Base-by-base conservation (phyloP, 2,113 vertebrate genomes). In the Xenopus borealis region DNA sequence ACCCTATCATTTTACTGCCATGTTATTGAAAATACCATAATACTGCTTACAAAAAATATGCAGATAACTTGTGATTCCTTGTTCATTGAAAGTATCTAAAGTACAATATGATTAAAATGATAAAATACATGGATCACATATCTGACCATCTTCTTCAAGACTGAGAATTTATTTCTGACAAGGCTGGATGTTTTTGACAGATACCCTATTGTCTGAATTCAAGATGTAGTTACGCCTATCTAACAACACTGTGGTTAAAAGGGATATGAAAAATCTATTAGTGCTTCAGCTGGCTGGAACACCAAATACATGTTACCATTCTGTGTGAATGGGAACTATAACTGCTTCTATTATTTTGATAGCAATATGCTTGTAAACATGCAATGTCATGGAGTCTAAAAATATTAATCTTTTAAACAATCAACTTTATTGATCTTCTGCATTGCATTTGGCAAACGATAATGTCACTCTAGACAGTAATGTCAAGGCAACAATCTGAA, bases 41-140 rank as follows among this genome's bases (percentile, higher is more conserved):
- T 40, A 44, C 18, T 55, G 16, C 16, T 69, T 40, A 33, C 46
- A 62, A n/a, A 40, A 57, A 55, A 46, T 65, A 18, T 61, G 18
- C 18, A 17, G 44, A 50, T 18, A 19, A 10, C 72, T 30, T 78
- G 78, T 81, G 71, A 79, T 83, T 81, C 80, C 80, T 81, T 80
- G 62, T 69, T 72, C 62, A 72, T 82, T 80, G 81, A 79, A 83
- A 83, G 81, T 79, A 83, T 77, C 79, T 83, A 74, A 81, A 83
- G 78, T 68, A 82, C n/a, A 1, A 64, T 80, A 53, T 44, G 82
- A 83, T 89, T 85, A 86, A 81, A 85, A 85, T 82, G 79, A 79
- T 83, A 79, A 85, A 83, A 58, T 85, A 83, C 79, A 84, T 81
- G 80, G 75, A 86, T 85, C 85, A 86, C 83, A 85, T 78, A 83